These are phyloP conservation scores for Heteromormyrus szaboi DNA, from an alignment of 2,797 vertebrate genomes.

Conservation along the genomic window DNA sequence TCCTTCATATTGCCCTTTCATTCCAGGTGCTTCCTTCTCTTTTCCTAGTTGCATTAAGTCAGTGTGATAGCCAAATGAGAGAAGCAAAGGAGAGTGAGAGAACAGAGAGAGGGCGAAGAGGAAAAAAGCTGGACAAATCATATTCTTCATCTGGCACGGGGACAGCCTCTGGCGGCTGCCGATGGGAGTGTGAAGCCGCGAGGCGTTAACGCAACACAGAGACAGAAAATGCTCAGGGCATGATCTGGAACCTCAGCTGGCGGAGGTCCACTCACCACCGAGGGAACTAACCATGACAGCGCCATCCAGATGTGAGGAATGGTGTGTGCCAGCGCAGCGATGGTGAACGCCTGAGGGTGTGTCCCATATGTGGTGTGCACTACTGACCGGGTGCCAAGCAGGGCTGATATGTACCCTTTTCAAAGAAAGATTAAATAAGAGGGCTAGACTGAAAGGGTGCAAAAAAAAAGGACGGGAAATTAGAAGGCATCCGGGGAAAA, in stretches of 20 bases:
- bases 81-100: background rate
- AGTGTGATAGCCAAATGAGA: background rate
- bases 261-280: background rate
- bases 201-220: slow-evolving; percentile 26
- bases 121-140: slow-evolving; percentile 27
- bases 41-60: background rate
- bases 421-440: background rate
- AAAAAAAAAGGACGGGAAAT: slow-evolving; percentile 63
- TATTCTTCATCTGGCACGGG: slow-evolving; percentile 29
- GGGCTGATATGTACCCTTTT: background rate
- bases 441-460: slow-evolving; percentile 45
- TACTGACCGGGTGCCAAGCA: background rate
- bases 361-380: slow-evolving; percentile 5
- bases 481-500: slow-evolving; percentile 42
- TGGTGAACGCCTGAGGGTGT: slow-evolving; percentile 4
- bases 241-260: background rate
- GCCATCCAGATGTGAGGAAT: slow-evolving; percentile 15
- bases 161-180: slow-evolving; percentile 27
- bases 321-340: background rate
- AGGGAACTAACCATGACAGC: background rate
- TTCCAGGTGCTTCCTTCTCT: slow-evolving; percentile 14
- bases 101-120: background rate
- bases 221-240: background rate
- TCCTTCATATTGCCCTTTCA: background rate
- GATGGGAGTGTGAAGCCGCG: slow-evolving; percentile 26